phyloP scores from a whole-genome alignment of 2,797 vertebrate genomes.

The Octomys mimax region DNA sequence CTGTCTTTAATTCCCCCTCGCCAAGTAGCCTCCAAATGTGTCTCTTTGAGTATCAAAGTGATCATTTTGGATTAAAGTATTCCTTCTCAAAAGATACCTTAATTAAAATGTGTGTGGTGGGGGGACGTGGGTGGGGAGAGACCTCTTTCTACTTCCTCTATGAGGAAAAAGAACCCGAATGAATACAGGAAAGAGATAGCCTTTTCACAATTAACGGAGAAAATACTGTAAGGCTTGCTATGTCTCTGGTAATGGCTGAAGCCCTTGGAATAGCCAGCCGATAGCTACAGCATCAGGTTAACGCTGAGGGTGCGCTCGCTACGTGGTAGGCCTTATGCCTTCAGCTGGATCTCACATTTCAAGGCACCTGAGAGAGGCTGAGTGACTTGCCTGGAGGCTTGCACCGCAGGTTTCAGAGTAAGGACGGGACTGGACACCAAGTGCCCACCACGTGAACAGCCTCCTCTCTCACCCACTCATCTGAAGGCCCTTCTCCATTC shows the following conservation, averaged over 20 bases:
- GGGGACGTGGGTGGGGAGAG: no score
- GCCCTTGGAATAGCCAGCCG: neutral
- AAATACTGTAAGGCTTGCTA: neutral
- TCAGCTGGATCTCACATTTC: neutral
- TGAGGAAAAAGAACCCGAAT: neutral
- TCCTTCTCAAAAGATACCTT: conserved; percentile 82
- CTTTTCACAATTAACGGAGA: neutral
- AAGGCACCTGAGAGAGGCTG: neutral
- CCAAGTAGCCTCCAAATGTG: conserved; percentile 82
- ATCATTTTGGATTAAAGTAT: conserved; percentile 83
- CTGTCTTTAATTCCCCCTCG: conserved; percentile 82
- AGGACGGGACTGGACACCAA: neutral
- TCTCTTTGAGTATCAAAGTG: conserved; percentile 79
- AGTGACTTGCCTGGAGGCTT: neutral
- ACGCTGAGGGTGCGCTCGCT: neutral
- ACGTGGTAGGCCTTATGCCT: no score
- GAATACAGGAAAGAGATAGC: neutral
- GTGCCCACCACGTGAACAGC: neutral
- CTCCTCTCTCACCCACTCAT: neutral
- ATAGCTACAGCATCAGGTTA: no score
- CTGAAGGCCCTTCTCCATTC: neutral
- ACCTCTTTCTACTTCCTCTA: neutral
- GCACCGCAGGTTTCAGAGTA: neutral
- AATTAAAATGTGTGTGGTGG: conserved; percentile 81
- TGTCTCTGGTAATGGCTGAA: neutral